These are phyloP conservation scores for Alca torda DNA, from an alignment of 2,797 vertebrate species.

Conservation along the genomic window DNA sequence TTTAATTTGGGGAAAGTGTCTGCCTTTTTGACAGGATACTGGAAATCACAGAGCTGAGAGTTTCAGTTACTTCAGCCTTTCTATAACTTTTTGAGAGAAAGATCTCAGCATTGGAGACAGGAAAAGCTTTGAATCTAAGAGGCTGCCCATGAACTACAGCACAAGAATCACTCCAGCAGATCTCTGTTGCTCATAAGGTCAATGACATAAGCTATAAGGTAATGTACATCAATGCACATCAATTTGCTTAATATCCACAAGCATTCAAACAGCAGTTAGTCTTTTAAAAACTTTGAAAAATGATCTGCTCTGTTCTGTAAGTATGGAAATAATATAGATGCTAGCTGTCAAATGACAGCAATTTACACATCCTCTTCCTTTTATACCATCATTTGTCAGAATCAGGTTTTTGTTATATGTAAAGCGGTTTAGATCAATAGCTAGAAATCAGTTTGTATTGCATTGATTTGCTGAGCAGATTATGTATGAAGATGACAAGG, in stretches of 20 bases:
- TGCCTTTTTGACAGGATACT: not conserved
- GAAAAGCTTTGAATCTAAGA: not conserved
- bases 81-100: not conserved
- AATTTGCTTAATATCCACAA: not conserved
- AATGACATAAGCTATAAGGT: not conserved
- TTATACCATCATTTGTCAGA: slow-evolving; percentile 29
- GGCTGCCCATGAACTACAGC: not conserved
- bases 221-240: not conserved
- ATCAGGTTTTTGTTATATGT: not conserved
- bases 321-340: not conserved
- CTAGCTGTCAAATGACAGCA: not conserved
- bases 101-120: not conserved
- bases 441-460: slow-evolving; percentile 6
- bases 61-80: not conserved
- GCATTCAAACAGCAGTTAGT: not conserved
- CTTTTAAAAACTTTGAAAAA: slow-evolving; percentile 2
- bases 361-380: not conserved
- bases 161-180: not conserved
- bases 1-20: not conserved
- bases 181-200: not conserved
- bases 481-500: not conserved
- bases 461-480: slow-evolving; percentile 41
- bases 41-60: not conserved
- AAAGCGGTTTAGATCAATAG: slow-evolving; percentile 54
- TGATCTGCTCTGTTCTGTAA: not conserved